Evolutionary conservation across 2,113 vertebrate species (phyloP), one percentile per base, ranked within the genome.

Genomic region (Corythornis vintsioides): DNA sequence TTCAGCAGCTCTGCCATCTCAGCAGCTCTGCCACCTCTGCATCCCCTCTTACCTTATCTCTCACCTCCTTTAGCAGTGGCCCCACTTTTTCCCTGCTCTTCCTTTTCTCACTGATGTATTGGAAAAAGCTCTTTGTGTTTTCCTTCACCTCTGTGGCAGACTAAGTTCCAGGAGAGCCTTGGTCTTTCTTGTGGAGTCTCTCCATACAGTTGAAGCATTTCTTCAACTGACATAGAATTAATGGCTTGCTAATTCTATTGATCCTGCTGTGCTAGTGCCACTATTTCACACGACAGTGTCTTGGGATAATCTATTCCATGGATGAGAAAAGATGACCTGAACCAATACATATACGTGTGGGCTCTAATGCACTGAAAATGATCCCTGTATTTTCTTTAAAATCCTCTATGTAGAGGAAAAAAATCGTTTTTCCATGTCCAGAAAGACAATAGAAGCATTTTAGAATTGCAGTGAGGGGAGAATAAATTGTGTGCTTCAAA

Each of bases 201-300:
- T 38, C 38, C 38, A 38, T 38, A 38, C 38, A 38, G 38, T 38
- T 38, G 10, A 72, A 66, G 93, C 26, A 42, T 82, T 95, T 92
- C 57, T 89, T 87, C 89, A 65, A 79, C 66, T 82, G 89, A 69
- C 43, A 72, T 75, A 72, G 74, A 78, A 83, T 89, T 88, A 91
- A 91, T 60, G 52, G 93, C 48, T 82, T 83, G 59, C 64, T 91
- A 94, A 89, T 88, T 94, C 82, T 60, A 63, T 57, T 61, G 59
- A 48, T 42, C 87, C 89, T 61, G 74, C 75, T 80, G 67, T 1
- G 13, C 38, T 53, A 57, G 42, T 75, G 48, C n/a, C 71, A 70
- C 20, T 50, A 56, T 83, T 76, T 67, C 78, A 67, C 56, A 77
- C 47, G 40, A n/a, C 7, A 40, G 9, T 71, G 55, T 26, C 78